phyloP scores from a whole-genome alignment of 2,888 invertebrate genomes.

The Callinectes sapidus region DNA sequence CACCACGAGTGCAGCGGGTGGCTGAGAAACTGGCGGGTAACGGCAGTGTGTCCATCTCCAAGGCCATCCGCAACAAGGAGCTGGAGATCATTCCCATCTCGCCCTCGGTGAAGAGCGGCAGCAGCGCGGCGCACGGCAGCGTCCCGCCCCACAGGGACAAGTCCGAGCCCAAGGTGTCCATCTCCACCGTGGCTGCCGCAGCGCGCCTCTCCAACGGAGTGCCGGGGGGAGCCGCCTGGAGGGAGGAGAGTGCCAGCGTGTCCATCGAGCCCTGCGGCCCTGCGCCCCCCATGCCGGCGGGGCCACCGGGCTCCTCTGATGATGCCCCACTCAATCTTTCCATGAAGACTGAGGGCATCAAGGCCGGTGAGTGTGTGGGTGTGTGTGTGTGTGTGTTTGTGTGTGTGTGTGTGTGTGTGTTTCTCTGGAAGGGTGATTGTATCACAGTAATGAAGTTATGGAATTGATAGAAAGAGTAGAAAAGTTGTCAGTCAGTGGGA shows the following conservation, averaged over 20 bases:
- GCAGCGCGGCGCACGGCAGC: constrained; percentile 43
- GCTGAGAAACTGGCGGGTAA: constrained; percentile 69
- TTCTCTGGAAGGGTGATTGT: neutral
- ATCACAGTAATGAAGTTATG: neutral
- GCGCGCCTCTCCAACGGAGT: constrained; percentile 64
- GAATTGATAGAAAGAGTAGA: neutral
- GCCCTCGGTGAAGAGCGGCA: constrained; percentile 61
- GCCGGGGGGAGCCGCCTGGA: constrained; percentile 55
- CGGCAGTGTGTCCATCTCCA: constrained; percentile 71
- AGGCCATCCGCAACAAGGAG: constrained; percentile 72
- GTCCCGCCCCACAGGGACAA: constrained; percentile 58
- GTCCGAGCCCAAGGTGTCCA: constrained; percentile 70
- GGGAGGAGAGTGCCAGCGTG: constrained; percentile 67
- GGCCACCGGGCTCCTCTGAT: constrained; percentile 76
- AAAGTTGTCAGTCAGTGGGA: no score
- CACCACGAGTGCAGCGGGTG: constrained; percentile 63
- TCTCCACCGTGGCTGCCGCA: constrained; percentile 57
- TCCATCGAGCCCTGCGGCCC: constrained; percentile 63
- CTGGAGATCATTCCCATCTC: constrained; percentile 73
- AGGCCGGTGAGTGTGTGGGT: neutral
- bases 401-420: neutral
- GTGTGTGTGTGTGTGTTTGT: neutral
- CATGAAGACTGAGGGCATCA: constrained; percentile 79
- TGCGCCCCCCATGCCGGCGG: constrained; percentile 74
- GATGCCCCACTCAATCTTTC: constrained; percentile 90